phyloP scores from a whole-genome alignment of 2,888 invertebrate genomes.

The Mythimna impura region DNA sequence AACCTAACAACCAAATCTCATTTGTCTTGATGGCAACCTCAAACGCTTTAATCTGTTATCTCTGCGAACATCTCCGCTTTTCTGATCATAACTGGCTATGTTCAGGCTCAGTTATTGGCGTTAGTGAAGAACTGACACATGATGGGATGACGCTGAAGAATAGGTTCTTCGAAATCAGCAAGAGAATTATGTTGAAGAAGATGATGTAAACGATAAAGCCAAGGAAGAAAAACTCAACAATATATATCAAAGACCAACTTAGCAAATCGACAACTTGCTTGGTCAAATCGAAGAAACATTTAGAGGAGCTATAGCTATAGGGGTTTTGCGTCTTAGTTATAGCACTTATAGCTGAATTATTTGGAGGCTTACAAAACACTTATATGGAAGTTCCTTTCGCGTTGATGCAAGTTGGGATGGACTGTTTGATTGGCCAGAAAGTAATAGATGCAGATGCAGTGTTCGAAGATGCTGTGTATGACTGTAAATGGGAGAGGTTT shows the following conservation, averaged over 20 bases:
- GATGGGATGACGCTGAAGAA: slow-evolving; percentile 35
- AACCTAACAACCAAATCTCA: slow-evolving; percentile 41
- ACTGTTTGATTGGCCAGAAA: slow-evolving; percentile 66
- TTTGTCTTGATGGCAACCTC: slow-evolving; percentile 24
- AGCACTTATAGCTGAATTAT: slow-evolving; percentile 69
- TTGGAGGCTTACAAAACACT: slow-evolving; percentile 73
- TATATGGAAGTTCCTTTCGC: slow-evolving; percentile 71
- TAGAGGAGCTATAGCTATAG: slow-evolving; percentile 68
- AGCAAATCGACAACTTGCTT: slow-evolving; percentile 25
- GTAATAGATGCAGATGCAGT: slow-evolving; percentile 62
- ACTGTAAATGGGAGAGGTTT: slow-evolving; percentile 65
- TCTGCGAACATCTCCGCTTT: slow-evolving; percentile 30
- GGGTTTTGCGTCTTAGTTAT: slow-evolving; percentile 71
- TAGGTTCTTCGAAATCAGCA: neutral
- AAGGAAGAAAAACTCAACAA: slow-evolving; percentile 17
- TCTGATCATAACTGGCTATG: slow-evolving; percentile 18
- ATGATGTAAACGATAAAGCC: neutral
- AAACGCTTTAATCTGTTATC: neutral
- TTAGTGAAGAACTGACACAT: slow-evolving; percentile 36
- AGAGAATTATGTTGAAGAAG: neutral
- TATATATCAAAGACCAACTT: slow-evolving; percentile 21
- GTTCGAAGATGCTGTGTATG: slow-evolving; percentile 64
- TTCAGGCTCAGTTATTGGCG: slow-evolving; percentile 36
- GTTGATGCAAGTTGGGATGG: slow-evolving; percentile 68
- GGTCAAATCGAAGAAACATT: slow-evolving; percentile 55